A percentile compares a stretch with the other conserved stretches of the same genome.
Conservation (phyloP, 2,113 vertebrate genomes). For the Mesitornis unicolor region DNA sequence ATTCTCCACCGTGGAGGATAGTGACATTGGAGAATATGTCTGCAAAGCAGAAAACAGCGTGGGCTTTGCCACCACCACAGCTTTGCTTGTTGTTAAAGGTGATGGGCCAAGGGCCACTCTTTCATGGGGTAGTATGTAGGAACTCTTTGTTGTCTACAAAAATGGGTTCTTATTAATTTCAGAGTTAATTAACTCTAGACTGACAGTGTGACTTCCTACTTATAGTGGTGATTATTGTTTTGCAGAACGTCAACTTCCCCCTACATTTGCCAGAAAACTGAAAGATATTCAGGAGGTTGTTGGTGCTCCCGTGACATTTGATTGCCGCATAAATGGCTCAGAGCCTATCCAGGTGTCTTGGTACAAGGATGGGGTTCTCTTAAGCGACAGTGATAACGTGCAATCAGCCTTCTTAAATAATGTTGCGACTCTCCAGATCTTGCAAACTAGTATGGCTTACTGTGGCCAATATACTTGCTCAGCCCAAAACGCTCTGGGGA, state of each 20-base stretch:
- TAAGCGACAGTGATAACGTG: conserved; percentile 78
- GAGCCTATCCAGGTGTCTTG: conserved; percentile 91
- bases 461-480: conserved; percentile 91
- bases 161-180: background rate
- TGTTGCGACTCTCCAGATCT: conserved; percentile 86
- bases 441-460: conserved; percentile 80
- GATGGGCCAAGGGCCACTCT: conserved; percentile 73
- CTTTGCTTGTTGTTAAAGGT: conserved; percentile 89
- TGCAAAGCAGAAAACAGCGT: conserved; percentile 95
- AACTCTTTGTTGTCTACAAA: background rate
- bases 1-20: conserved; percentile 84
- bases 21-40: conserved; percentile 88
- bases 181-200: background rate
- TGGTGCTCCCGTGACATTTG: conserved; percentile 85
- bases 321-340: conserved; percentile 92
- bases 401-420: conserved; percentile 88
- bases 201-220: background rate
- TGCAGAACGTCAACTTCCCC: conserved; percentile 92
- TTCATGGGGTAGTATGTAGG: conserved; percentile 73
- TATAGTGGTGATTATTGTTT: conserved; percentile 39
- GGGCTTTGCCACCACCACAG: conserved; percentile 84
- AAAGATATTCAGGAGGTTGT: conserved; percentile 89
- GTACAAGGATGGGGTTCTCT: conserved; percentile 88
- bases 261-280: conserved; percentile 91
- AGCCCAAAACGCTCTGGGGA: conserved; percentile 91